Evolutionary conservation across 64 coral and sea anemone genomes (phyloP).

Genomic region (Montipora cactus): DNA sequence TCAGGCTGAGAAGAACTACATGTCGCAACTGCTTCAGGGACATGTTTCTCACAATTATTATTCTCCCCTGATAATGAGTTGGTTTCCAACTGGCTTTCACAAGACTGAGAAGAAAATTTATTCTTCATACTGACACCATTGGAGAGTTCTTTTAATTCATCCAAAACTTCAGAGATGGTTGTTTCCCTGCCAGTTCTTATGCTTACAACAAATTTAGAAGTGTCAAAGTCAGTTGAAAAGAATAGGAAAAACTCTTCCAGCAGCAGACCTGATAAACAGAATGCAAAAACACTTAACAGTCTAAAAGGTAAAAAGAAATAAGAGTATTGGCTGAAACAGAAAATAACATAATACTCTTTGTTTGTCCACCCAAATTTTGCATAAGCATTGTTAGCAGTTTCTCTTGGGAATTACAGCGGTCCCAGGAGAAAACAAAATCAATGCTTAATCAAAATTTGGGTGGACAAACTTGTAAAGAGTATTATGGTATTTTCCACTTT

Average conservation of each 20-base stretch:
- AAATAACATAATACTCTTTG: no score
- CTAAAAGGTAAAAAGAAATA: no score
- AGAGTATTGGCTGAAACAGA: no score
- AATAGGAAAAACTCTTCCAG: conserved; percentile 83
- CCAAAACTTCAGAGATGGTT: conserved; percentile 29
- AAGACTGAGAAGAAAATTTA: not conserved
- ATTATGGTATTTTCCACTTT: no score
- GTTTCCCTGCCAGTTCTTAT: conserved; percentile 42
- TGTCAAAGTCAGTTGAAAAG: conserved; percentile 87
- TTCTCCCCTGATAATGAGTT: not conserved
- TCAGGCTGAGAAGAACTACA: not conserved
- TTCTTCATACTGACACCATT: not conserved
- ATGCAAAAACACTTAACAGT: not conserved
- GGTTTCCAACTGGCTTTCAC: not conserved
- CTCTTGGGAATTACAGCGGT: no score
- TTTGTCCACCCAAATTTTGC: no score
- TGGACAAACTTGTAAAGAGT: no score
- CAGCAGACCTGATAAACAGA: conserved; percentile 58
- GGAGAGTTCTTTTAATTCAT: conserved; percentile 29
- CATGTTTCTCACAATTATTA: not conserved
- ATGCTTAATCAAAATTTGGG: no score
- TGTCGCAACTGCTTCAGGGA: not conserved
- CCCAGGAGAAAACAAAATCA: no score
- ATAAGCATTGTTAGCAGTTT: no score
- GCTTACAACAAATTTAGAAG: conserved; percentile 78